Base-by-base conservation (phyloP, 2,797 vertebrate species). In the Pseudochirops cupreus region DNA sequence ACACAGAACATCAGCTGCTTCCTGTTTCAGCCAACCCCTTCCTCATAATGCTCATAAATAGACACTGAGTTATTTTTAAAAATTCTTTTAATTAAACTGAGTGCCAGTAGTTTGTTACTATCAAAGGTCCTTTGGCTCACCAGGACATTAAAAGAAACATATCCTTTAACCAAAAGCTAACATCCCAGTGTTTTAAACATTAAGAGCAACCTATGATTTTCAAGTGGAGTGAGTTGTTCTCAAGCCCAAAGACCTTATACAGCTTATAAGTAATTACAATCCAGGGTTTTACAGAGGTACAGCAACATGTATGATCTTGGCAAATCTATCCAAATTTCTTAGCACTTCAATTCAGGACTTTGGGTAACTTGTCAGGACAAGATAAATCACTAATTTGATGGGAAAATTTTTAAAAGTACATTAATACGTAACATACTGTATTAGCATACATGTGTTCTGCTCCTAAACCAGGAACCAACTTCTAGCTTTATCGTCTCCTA, bases 181-280 rank as follows among this genome's bases (percentile, higher is more conserved):
- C 96, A 97, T 97, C 97, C 97, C 97, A 97, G 96, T 97, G 97
- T 98, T 98, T 46, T 97, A 95, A 93, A 62, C 95, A 96, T 95
- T 96, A 94, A 96, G 96, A 98, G 97, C 97, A 98, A 14, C 13
- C 33, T 67, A 97, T 97, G 96, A 95, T 98, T 98, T 97, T 97
- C 95, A 98, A 97, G 96, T 98, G 97, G 96, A 98, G 97, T 95
- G 96, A 97, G 74, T 96, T 98, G 29, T 91, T 54, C 16, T 54
- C 28, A 52, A 13, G 67, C 18, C 52, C 11, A 46, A 56, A 95
- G 58, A 57, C 39, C 46, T 59, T 74, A 96, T 96, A 74, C 56
- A 58, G 39, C 52, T 59, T 82, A 96, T 96, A 82, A 96, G 93
- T 67, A 97, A 96, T 94, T 94, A 95, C 74, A 52, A 95, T 56